These are phyloP conservation scores for Trematomus bernacchii DNA, from an alignment of 2,797 vertebrate genomes.

Conservation along the genomic window DNA sequence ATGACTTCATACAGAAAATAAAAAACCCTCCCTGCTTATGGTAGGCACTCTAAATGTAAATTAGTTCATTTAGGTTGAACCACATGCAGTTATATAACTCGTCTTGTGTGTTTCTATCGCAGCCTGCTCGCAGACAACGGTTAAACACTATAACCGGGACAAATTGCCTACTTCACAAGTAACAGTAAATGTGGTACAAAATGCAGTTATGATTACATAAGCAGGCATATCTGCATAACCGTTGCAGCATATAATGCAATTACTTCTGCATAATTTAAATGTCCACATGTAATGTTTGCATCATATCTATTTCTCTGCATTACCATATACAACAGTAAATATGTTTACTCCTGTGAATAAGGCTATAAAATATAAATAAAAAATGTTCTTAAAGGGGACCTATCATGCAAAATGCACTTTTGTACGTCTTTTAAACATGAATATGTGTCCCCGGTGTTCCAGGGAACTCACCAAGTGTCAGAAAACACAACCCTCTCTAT, in stretches of 20 bases:
- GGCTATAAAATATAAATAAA: not conserved
- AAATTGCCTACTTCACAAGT: conserved; percentile 11
- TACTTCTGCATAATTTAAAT: conserved; percentile 29
- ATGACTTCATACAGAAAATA: conserved; percentile 46
- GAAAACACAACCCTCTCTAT: too few relatives aligned
- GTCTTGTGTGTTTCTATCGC: conserved; percentile 23
- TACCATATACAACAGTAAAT: not conserved
- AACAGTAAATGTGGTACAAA: not conserved
- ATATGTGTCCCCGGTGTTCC: too few relatives aligned
- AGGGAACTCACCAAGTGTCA: too few relatives aligned
- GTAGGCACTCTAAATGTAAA: conserved; percentile 73
- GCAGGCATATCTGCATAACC: conserved; percentile 13
- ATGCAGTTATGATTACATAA: conserved; percentile 6
- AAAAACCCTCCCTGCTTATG: conserved; percentile 16
- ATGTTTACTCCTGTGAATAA: not conserved
- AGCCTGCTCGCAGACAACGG: conserved; percentile 26
- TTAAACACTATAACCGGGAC: conserved; percentile 1
- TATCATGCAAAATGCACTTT: too few relatives aligned
- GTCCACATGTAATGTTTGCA: not conserved
- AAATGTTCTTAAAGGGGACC: too few relatives aligned
- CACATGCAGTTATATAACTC: conserved; percentile 47
- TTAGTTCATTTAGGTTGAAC: conserved; percentile 63
- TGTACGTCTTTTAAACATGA: too few relatives aligned
- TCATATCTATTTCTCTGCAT: not conserved
- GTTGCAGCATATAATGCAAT: not conserved